Evolutionary conservation across 2,797 vertebrate genomes (phyloP).

Genomic region (Crax fasciolata): DNA sequence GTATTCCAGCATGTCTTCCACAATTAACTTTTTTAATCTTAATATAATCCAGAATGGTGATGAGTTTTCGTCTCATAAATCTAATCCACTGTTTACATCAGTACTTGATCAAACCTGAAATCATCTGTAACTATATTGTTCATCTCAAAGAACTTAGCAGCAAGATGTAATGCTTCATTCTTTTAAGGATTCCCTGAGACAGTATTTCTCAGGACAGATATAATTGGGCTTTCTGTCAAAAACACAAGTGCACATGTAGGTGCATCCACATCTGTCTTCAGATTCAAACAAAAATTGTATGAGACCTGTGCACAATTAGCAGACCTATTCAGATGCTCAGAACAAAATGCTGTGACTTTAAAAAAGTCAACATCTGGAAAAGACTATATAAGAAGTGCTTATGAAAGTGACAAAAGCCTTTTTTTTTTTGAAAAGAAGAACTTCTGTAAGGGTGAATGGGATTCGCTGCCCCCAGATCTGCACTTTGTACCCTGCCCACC

Average conservation of each 20-base stretch:
- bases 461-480: neutral
- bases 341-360: neutral
- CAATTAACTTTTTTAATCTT: neutral
- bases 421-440: neutral
- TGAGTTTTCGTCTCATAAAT: neutral
- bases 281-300: neutral
- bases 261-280: neutral
- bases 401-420: neutral
- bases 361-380: neutral
- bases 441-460: accelerated
- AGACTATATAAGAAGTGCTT: neutral
- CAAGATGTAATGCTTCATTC: neutral
- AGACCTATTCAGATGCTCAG: neutral
- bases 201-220: neutral
- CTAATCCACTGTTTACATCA: constrained; percentile 20
- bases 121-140: neutral
- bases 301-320: neutral
- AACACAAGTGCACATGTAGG: neutral
- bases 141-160: constrained; percentile 20
- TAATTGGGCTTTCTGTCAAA: neutral
- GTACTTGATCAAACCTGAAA: constrained; percentile 37
- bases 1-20: constrained; percentile 41
- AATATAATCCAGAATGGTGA: constrained; percentile 18
- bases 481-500: accelerated
- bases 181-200: neutral